Conservation (phyloP, 2,888 invertebrate species). For the Oscheius sp. region DNA sequence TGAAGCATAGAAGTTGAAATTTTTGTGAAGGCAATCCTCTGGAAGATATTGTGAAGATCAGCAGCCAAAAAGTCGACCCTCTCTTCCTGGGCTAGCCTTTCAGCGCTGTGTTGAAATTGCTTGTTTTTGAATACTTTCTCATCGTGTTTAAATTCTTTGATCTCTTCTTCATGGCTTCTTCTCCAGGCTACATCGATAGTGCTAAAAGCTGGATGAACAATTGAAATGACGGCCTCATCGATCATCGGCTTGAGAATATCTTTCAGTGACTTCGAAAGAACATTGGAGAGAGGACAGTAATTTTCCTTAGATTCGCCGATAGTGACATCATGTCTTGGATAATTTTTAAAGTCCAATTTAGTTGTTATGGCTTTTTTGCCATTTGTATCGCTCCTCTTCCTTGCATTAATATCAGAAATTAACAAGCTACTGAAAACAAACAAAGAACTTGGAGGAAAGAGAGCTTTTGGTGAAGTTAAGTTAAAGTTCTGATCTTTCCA, state of each 20-base stretch:
- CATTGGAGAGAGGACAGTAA: not conserved
- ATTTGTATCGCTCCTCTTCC: not conserved
- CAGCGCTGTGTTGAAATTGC: constrained; percentile 1
- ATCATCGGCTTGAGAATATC: not conserved
- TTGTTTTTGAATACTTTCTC: not conserved
- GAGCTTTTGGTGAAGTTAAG: not conserved
- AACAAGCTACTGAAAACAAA: constrained; percentile 9
- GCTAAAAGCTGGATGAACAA: not conserved
- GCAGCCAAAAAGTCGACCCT: not conserved
- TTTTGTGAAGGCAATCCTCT: constrained; percentile 7
- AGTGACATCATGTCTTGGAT: not conserved
- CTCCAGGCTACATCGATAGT: not conserved
- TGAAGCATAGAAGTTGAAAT: not conserved
- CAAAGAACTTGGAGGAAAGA: not conserved
- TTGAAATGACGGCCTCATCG: not conserved
- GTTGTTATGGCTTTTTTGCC: not conserved
- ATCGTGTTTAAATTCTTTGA: not conserved
- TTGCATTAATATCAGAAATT: not conserved
- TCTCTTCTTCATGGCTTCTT: not conserved
- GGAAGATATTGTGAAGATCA: constrained; percentile 21
- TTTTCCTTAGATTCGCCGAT: not conserved
- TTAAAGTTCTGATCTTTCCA: not conserved
- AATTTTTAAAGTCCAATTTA: not conserved
- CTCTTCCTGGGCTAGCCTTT: not conserved
- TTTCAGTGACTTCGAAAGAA: not conserved